Evolutionary conservation across 2,113 vertebrate genomes (phyloP).

Genomic region (Macroglossus sobrinus): DNA sequence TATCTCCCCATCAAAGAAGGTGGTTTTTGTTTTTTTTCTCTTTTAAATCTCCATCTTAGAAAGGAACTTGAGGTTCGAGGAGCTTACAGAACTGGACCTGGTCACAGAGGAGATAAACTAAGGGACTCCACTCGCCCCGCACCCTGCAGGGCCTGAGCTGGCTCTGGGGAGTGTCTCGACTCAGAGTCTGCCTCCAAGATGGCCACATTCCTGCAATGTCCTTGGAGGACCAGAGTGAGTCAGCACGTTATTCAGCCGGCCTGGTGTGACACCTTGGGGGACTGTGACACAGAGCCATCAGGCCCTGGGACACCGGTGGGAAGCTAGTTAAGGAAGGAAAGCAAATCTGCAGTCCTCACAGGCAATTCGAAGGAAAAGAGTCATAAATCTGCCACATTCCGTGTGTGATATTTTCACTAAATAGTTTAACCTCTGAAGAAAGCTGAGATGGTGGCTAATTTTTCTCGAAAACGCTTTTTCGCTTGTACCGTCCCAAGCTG

Average conservation of each 20-base stretch:
- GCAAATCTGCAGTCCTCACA: background rate
- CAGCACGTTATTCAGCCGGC: background rate
- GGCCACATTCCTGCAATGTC: background rate
- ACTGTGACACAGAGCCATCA: background rate
- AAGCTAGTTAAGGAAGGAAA: background rate
- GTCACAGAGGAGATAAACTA: background rate
- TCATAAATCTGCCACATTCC: background rate
- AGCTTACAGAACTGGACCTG: background rate
- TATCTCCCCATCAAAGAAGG: background rate
- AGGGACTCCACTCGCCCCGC: background rate
- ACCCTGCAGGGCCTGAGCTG: background rate
- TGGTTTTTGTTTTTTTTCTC: background rate
- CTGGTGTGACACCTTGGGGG: background rate
- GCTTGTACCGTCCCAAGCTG: background rate
- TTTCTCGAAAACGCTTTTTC: conserved; percentile 8
- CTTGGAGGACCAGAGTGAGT: background rate
- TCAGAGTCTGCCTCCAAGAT: background rate
- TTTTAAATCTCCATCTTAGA: background rate
- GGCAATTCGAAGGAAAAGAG: background rate
- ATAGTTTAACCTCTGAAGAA: background rate
- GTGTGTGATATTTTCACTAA: background rate
- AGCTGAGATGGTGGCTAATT: background rate
- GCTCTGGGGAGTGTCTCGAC: background rate
- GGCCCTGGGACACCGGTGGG: background rate
- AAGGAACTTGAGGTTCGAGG: background rate